Base-by-base conservation (phyloP, 2,113 vertebrate genomes). In the Paratilapia polleni region DNA sequence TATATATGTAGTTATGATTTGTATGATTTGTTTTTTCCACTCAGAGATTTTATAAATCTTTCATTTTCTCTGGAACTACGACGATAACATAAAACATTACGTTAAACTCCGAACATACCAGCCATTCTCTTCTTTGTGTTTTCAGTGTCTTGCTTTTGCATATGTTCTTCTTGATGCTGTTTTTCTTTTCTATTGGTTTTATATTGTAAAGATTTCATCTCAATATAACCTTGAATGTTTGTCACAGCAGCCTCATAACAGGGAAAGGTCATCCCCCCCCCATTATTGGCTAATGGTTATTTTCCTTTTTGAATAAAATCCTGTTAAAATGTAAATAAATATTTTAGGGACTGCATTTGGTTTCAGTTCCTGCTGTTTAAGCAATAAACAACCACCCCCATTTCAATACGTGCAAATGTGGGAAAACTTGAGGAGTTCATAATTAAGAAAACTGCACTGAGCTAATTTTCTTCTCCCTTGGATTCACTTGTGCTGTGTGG, bases 241-340 rank as follows among this genome's bases (percentile, higher is more conserved):
- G 41, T 73, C 22, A 68, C 31, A 22, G 61, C 57, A 58, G 47
- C 73, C 28, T 74, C 78, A 34, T 20, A 77, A 41, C 59, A 62
- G 78, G 8, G 22, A 19, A 13, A 61, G 28, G 28, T 31, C 28
- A 31, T n/a, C n/a, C n/a, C n/a, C n/a, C n/a, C n/a, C n/a, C 14
- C 19, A 57, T 38, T 66, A 56, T 28, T 56, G 54, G n/a, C 60
- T 56, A 57, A 73, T 73, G 66, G 11, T 41, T 54, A 34, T 82
- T 86, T 83, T 47, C 47, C 31, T 63, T 61, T 79, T 68, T 81
- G 8, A 76, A 68, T 64, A 36, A 77, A 73, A 31, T 47, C 15
- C 60, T 43, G 52, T 66, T 24, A 20, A 79, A 79, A 68, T 68
- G 24, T 61, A 81, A 63, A 81, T 38, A 49, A 24, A n/a, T 59